These are phyloP conservation scores for Eulemur rufifrons DNA, from an alignment of 2,113 vertebrate genomes.

Conservation along the genomic window DNA sequence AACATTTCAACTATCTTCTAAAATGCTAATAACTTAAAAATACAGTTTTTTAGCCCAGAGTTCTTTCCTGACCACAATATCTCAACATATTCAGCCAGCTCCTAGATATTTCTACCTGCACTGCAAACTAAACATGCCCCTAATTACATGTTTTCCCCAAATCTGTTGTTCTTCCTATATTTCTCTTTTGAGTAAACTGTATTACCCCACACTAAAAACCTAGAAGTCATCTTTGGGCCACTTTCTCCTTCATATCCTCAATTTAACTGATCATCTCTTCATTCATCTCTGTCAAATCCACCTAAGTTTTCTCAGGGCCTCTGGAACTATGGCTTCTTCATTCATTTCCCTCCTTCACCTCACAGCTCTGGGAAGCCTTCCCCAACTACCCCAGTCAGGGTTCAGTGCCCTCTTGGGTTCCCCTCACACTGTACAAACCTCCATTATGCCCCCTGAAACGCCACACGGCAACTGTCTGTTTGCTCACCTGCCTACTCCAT, in stretches of 20 bases:
- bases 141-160: not conserved
- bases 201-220: not conserved
- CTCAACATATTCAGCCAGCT: not conserved
- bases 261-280: not conserved
- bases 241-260: not conserved
- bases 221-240: not conserved
- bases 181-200: not conserved
- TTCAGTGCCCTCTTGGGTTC: too few relatives aligned
- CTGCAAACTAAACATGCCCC: not conserved
- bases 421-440: not conserved
- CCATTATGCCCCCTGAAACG: not conserved
- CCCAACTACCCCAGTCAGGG: not conserved
- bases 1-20: not conserved
- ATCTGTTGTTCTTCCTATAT: not conserved
- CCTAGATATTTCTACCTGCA: not conserved
- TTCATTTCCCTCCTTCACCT: not conserved
- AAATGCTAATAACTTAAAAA: not conserved
- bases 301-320: not conserved
- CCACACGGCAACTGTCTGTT: not conserved
- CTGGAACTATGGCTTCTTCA: not conserved
- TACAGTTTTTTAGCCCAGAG: not conserved
- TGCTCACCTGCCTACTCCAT: not conserved
- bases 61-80: not conserved
- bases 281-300: not conserved
- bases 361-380: not conserved